Conservation (phyloP, 2,113 vertebrate species). For the Bucco capensis region DNA sequence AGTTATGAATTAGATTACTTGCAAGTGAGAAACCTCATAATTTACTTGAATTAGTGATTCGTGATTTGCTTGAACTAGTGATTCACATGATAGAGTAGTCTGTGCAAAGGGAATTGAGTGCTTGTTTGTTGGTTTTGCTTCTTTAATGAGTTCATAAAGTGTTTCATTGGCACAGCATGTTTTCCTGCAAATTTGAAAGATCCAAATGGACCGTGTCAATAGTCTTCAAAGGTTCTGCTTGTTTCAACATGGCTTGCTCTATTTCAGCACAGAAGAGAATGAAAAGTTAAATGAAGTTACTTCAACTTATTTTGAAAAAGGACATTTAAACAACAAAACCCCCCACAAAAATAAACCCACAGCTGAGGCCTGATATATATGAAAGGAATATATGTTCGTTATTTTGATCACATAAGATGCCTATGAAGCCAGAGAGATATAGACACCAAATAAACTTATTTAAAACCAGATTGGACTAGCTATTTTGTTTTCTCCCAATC, state of each 20-base stretch:
- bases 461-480: background rate
- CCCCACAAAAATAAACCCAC: background rate
- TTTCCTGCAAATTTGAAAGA: background rate
- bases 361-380: background rate
- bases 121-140: background rate
- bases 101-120: background rate
- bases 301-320: background rate
- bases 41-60: no score
- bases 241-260: background rate
- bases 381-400: background rate
- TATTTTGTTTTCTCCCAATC: background rate
- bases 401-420: background rate
- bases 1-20: background rate
- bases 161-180: background rate
- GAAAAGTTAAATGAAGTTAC: background rate
- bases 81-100: background rate
- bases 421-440: background rate
- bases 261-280: background rate
- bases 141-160: background rate
- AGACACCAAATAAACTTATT: background rate
- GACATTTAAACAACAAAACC: background rate
- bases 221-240: background rate
- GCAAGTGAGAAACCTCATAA: background rate
- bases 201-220: fast-evolving
- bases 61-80: background rate